A percentile compares a stretch with the other conserved stretches of the same genome.
Conservation (phyloP, 37 sponge, comb jelly and placozoan genomes). For the Bolinopsis microptera region DNA sequence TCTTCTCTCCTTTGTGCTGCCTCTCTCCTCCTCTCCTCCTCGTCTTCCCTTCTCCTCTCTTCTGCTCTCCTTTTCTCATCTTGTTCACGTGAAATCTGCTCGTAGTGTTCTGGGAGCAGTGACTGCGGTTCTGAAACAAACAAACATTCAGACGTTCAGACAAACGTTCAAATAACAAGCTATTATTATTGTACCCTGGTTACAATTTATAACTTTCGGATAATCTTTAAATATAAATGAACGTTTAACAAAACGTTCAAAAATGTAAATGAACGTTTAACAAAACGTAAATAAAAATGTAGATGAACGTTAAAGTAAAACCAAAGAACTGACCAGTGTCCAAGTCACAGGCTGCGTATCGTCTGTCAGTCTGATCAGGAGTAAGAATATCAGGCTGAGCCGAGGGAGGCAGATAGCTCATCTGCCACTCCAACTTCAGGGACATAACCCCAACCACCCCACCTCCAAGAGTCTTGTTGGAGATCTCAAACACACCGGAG, state of each 20-base stretch:
- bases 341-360: background rate
- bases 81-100: background rate
- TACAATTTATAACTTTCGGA: no score
- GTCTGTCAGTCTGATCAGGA: slow-evolving; percentile 1
- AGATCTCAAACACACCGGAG: slow-evolving; percentile 35
- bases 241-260: no score
- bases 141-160: no score
- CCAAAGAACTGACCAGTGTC: background rate
- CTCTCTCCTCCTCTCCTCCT: background rate
- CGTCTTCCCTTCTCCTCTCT: background rate
- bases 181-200: no score
- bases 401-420: slow-evolving; percentile 20
- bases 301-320: background rate
- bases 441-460: slow-evolving; percentile 36
- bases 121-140: background rate
- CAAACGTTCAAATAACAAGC: no score
- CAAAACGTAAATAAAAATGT: background rate
- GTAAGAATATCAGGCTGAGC: background rate
- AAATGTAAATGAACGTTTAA: no score
- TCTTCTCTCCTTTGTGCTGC: background rate
- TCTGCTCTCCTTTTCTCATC: background rate
- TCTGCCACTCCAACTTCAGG: slow-evolving; percentile 36
- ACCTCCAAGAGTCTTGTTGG: slow-evolving; percentile 1
- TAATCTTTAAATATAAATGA: no score
- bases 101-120: slow-evolving; percentile 25